Evolutionary conservation across 1,140 invertebrate species (phyloP), one percentile per base, ranked within the genome.

Genomic region (Oppia nitens): DNA sequence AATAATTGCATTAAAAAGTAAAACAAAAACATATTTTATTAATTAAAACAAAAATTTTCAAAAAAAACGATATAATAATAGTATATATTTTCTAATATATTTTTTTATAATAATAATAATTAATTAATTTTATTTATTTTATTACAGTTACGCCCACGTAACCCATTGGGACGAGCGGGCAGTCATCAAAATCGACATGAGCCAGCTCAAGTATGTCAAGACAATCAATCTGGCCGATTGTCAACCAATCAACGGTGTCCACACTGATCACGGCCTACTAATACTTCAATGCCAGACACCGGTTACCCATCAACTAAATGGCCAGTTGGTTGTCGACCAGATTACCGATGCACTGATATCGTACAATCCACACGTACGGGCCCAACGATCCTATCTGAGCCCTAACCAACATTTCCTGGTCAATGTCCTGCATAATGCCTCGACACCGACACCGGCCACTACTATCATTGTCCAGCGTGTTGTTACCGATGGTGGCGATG

Each of bases 141-240:
- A 9, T 40, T 9, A 9, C 17, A 40, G 32, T 40, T 85, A 82
- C 70, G 84, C 82, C 14, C 87, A 86, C 65, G 83, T 85, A 4
- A 81, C 80, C 20, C 83, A 85, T 67, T 79, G 78, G 28, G 82
- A 83, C 68, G 82, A 84, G 66, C 69, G 80, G 53, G 82, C 81
- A 25, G 73, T 87, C 62, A 84, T 83, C 70, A 87, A 86, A 70
- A 70, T 87, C 20, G 83, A 85, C 68, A 70, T 87, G 65, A 77
- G 79, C 21, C 81, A 82, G 66, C 80, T 86, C 76, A 76, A 82
- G 64, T 85, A 85, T 68, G 79, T 81, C 28, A 78, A 82, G 62
- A 81, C 80, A 49, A 77, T 85, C 1, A 83, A 87, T 70, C 71
- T 87, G 21, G 79, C 79, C 1, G 77, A 78, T 6, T 87, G 84